These are phyloP conservation scores for Aporrectodea caliginosa DNA, from an alignment of 1,140 invertebrate genomes.

Conservation along the genomic window DNA sequence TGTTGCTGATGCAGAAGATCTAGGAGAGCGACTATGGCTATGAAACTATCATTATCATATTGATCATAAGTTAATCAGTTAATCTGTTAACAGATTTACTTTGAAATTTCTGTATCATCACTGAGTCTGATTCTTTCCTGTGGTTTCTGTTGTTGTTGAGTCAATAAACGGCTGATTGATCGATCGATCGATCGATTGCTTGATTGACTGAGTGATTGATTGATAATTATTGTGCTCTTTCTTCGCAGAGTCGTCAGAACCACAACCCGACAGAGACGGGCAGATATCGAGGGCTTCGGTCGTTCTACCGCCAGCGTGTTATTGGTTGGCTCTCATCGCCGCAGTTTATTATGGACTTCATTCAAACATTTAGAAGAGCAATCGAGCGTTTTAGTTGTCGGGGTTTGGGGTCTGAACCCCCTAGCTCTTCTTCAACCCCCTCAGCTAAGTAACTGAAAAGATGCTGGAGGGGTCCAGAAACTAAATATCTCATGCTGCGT, in stretches of 20 bases:
- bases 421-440: too few relatives aligned
- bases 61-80: not conserved
- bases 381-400: too few relatives aligned
- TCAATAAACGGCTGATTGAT: not conserved
- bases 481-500: too few relatives aligned
- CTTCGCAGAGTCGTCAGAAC: not conserved
- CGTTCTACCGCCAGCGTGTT: not conserved
- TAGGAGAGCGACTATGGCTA: too few relatives aligned
- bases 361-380: too few relatives aligned
- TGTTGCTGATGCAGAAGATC: too few relatives aligned
- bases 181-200: not conserved
- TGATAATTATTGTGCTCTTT: too few relatives aligned
- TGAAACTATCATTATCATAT: not conserved
- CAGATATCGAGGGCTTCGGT: not conserved
- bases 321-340: not conserved
- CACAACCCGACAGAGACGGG: not conserved
- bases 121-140: too few relatives aligned
- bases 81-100: not conserved
- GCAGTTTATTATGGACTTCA: not conserved
- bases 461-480: too few relatives aligned
- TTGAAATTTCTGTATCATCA: too few relatives aligned
- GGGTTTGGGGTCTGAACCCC: too few relatives aligned
- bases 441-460: too few relatives aligned
- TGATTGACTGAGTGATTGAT: not conserved
- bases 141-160: not conserved